Percentiles rank a stretch among this genome's conserved stretches.
These are phyloP conservation scores for Chinchilla lanigera DNA, from an alignment of 2,113 vertebrate species.

Conservation along the genomic window DNA sequence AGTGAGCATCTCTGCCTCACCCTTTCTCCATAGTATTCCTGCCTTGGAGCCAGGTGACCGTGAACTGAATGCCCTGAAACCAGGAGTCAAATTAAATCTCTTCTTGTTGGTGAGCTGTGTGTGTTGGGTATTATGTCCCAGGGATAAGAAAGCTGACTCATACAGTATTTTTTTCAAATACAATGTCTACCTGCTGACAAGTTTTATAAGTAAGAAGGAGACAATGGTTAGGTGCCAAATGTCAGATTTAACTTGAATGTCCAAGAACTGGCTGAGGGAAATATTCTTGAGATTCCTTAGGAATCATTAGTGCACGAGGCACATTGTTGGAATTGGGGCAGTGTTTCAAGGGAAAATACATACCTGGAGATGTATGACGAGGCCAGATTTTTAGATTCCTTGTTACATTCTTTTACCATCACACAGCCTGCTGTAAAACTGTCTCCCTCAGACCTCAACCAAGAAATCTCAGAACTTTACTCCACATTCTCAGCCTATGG, in stretches of 20 bases:
- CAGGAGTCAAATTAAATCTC: not conserved
- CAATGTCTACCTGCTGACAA: not conserved
- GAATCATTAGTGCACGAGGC: not conserved
- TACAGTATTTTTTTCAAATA: not conserved
- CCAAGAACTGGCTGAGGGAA: not conserved
- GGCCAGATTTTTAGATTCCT: not conserved
- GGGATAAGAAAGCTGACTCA: not conserved
- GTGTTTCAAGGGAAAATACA: not conserved
- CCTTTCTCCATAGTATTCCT: not conserved
- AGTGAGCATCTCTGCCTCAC: not conserved
- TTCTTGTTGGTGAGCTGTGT: not conserved
- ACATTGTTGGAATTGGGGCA: not conserved
- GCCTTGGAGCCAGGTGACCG: not conserved
- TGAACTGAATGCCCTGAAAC: not conserved
- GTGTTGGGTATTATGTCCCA: not conserved
- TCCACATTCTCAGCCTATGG: not conserved
- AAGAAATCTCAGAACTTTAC: not conserved
- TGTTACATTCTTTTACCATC: not conserved
- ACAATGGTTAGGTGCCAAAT: not conserved
- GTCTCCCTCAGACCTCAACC: fast-evolving
- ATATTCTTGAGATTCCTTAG: not conserved
- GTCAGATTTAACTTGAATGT: not conserved
- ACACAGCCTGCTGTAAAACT: not conserved
- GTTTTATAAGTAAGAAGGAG: not conserved
- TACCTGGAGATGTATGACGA: not conserved